phyloP scores from a whole-genome alignment of 2,113 vertebrate species.

The Gambusia holbrooki region DNA sequence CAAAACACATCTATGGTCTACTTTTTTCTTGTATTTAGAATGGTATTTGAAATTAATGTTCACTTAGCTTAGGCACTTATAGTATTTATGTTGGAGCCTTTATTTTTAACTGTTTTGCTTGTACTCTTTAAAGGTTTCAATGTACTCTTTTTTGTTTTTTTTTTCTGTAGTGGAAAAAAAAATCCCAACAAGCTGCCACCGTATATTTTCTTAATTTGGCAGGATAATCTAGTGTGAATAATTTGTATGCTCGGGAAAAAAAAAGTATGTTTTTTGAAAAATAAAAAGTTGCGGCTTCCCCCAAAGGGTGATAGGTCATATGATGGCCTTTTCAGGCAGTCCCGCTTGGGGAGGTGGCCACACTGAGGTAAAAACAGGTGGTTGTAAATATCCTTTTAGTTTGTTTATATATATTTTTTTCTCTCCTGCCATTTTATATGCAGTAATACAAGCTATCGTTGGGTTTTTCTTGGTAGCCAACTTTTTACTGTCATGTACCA shows the following conservation, averaged over 20 bases:
- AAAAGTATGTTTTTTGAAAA: slow-evolving; percentile 79
- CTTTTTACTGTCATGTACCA: slow-evolving; percentile 92
- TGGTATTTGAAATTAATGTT: slow-evolving; percentile 99
- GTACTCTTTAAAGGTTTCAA: slow-evolving; percentile 96
- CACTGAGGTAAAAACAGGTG: slow-evolving; percentile 88
- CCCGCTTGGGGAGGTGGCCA: slow-evolving; percentile 82
- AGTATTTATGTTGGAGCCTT: slow-evolving; percentile 99
- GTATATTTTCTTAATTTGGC: slow-evolving; percentile 99
- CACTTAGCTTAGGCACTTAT: slow-evolving; percentile 98
- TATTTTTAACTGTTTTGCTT: slow-evolving; percentile 98
- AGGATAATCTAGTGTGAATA: slow-evolving; percentile 99
- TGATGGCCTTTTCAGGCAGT: slow-evolving; percentile 87
- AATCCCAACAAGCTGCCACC: slow-evolving; percentile 95
- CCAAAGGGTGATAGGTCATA: slow-evolving; percentile 88
- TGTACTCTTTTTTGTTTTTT: slow-evolving; percentile 87
- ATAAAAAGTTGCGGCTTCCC: slow-evolving; percentile 87
- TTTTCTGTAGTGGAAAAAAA: slow-evolving; percentile 88
- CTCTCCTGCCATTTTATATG: slow-evolving; percentile 96
- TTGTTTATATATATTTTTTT: slow-evolving; percentile 75
- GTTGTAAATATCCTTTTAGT: slow-evolving; percentile 95
- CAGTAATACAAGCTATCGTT: slow-evolving; percentile 98
- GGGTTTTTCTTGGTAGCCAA: slow-evolving; percentile 93
- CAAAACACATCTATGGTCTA: slow-evolving; percentile 95
- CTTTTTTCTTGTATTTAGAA: slow-evolving; percentile 99
- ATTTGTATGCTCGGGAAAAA: slow-evolving; percentile 97